These are phyloP conservation scores for Tupiocoris notatus DNA, from an alignment of 2,888 invertebrate species.

Conservation along the genomic window DNA sequence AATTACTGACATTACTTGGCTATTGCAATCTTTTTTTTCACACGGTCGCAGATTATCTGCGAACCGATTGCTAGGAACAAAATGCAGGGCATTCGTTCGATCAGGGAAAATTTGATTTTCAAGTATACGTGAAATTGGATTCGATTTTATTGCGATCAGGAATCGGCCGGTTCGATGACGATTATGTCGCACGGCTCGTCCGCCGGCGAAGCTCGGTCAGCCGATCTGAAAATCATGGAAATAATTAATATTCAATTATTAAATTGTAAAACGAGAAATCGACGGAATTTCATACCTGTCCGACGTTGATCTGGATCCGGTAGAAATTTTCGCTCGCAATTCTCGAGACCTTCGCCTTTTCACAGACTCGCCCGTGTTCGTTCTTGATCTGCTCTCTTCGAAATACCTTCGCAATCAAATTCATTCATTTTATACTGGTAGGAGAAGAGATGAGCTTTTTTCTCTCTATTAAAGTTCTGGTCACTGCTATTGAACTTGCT, in stretches of 20 bases:
- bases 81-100: background rate
- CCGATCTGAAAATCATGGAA: background rate
- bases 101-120: background rate
- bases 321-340: slow-evolving; percentile 6
- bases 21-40: background rate
- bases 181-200: slow-evolving; percentile 27
- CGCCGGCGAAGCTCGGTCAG: slow-evolving; percentile 13
- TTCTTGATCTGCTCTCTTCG: slow-evolving; percentile 6
- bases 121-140: background rate
- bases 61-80: background rate
- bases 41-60: background rate
- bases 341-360: slow-evolving; percentile 24
- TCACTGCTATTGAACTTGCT: too few relatives aligned
- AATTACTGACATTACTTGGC: too few relatives aligned
- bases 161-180: slow-evolving; percentile 28
- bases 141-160: slow-evolving; percentile 7
- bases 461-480: too few relatives aligned
- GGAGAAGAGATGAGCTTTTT: too few relatives aligned
- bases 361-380: slow-evolving; percentile 25
- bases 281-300: slow-evolving; percentile 2
- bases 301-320: slow-evolving; percentile 9
- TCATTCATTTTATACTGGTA: too few relatives aligned
- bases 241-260: background rate
- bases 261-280: background rate
- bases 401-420: too few relatives aligned